Conservation (phyloP, 2,888 invertebrate species). For the Gymnoscelis rufifasciata region DNA sequence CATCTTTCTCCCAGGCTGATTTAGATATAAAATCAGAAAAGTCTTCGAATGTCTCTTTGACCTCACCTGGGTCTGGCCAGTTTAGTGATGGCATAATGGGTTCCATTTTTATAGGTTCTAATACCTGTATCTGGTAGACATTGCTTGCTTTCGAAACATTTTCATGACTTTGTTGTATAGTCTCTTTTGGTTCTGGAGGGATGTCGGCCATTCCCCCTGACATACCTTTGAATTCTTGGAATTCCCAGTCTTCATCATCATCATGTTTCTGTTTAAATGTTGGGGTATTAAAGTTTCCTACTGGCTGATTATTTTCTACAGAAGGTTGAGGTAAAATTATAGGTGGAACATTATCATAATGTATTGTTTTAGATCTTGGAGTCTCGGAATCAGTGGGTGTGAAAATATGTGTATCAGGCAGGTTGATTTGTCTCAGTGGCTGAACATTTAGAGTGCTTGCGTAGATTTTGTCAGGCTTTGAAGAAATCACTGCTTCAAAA, state of each 20-base stretch:
- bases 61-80: slow-evolving; percentile 74
- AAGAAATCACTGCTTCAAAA: slow-evolving; percentile 50
- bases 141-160: slow-evolving; percentile 32
- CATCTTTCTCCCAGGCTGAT: slow-evolving; percentile 39
- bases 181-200: slow-evolving; percentile 22
- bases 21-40: slow-evolving; percentile 64
- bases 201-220: slow-evolving; percentile 25
- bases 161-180: slow-evolving; percentile 24
- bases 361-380: slow-evolving; percentile 73
- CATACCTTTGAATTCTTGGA: slow-evolving; percentile 62
- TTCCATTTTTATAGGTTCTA: slow-evolving; percentile 68
- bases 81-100: slow-evolving; percentile 65
- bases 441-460: slow-evolving; percentile 63
- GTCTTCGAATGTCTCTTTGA: slow-evolving; percentile 67
- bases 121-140: slow-evolving; percentile 51
- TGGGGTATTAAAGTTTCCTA: slow-evolving; percentile 26
- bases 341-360: slow-evolving; percentile 55
- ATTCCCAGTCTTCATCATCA: slow-evolving; percentile 65
- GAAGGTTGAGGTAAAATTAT: slow-evolving; percentile 49
- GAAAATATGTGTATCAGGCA: slow-evolving; percentile 75
- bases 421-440: slow-evolving; percentile 66
- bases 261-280: slow-evolving; percentile 34
- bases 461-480: slow-evolving; percentile 58
- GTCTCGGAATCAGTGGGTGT: slow-evolving; percentile 75
- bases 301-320: slow-evolving; percentile 31